Percentiles rank a stretch among this genome's conserved stretches.
Conservation (phyloP, 2,888 invertebrate species). For the Furcula furcula region DNA sequence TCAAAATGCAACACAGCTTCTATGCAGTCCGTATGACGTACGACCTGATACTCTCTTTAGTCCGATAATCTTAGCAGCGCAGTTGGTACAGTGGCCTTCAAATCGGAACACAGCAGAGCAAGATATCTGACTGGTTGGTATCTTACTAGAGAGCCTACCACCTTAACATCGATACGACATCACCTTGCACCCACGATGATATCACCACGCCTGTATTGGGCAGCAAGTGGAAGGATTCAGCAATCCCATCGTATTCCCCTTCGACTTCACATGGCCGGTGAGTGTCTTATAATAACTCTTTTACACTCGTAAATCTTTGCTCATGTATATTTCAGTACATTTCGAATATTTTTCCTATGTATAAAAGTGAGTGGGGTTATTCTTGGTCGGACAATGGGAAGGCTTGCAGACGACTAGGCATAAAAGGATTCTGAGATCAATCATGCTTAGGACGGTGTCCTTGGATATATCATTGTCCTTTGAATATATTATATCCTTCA, state of each 20-base stretch:
- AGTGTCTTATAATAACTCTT: slow-evolving; percentile 74
- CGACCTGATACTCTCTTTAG: no score
- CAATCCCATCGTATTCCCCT: slow-evolving; percentile 94
- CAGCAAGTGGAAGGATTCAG: slow-evolving; percentile 89
- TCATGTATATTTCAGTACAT: no score
- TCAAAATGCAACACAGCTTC: no score
- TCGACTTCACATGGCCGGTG: slow-evolving; percentile 99
- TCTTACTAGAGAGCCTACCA: no score
- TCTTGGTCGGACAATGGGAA: background rate
- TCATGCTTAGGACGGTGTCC: background rate
- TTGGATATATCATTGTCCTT: no score
- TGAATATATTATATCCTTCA: no score
- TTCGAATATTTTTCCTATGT: no score
- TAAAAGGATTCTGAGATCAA: background rate
- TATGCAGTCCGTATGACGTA: no score
- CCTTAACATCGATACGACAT: slow-evolving; percentile 94
- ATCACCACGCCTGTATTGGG: slow-evolving; percentile 93
- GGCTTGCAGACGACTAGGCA: background rate
- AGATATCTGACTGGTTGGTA: no score
- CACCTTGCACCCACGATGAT: slow-evolving; percentile 96
- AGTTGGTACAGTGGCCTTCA: no score
- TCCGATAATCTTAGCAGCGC: no score
- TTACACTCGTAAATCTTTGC: slow-evolving; percentile 10
- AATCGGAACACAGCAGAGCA: no score
- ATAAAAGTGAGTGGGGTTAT: background rate